These are phyloP conservation scores for Synanceia verrucosa DNA, from an alignment of 2,797 vertebrate genomes.

Conservation along the genomic window DNA sequence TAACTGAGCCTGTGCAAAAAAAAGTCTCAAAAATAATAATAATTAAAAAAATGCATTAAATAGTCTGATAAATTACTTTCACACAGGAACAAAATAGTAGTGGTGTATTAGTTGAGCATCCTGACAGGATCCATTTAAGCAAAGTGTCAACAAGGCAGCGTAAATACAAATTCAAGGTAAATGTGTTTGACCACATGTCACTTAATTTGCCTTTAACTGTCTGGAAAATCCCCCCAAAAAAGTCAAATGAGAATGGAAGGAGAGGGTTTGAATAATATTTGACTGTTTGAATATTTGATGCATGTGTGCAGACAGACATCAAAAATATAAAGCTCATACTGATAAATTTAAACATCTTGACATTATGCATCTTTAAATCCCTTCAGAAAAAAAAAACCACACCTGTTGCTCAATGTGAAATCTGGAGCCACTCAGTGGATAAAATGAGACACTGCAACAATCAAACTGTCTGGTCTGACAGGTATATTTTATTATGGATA, in stretches of 20 bases:
- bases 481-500: too few species aligned
- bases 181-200: slow-evolving; percentile 37
- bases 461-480: too few species aligned
- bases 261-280: too few species aligned
- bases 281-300: too few species aligned
- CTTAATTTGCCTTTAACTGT: not conserved
- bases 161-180: slow-evolving; percentile 60
- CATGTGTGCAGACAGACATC: too few species aligned
- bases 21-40: not conserved
- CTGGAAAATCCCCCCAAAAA: not conserved
- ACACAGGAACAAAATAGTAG: not conserved
- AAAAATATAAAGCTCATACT: too few species aligned
- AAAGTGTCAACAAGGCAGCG: slow-evolving; percentile 50
- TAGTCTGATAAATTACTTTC: not conserved
- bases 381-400: too few species aligned
- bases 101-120: slow-evolving; percentile 64
- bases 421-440: slow-evolving; percentile 6
- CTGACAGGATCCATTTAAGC: slow-evolving; percentile 33
- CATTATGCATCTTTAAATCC: not conserved
- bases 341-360: not conserved
- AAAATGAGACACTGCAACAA: slow-evolving; percentile 14
- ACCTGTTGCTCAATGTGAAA: slow-evolving; percentile 7
- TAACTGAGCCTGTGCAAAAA: too few species aligned
- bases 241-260: not conserved
- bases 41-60: too few species aligned